Base-by-base conservation (phyloP, 2,888 invertebrate genomes). In the Elmis aenea region DNA sequence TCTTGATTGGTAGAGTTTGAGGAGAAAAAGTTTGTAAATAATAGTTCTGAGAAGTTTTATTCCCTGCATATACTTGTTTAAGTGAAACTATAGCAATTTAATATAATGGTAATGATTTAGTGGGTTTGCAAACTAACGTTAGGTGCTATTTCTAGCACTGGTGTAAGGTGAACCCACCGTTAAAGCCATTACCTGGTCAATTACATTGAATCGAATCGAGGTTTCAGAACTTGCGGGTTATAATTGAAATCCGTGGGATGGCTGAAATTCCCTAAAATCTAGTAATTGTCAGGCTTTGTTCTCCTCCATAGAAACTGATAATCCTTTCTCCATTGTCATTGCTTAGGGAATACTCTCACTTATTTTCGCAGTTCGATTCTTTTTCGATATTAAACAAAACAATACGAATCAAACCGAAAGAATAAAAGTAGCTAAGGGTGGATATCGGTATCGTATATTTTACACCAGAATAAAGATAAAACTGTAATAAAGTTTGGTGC, bases 151-250 rank as follows among this genome's bases (percentile, higher is more conserved):
- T 54, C 57, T 54, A 52, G 46, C 54, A 40, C 33, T 55, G 52
- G 51, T 57, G 59, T 58, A 66, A 64, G 64, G 64, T 64, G 62
- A 64, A 62, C 60, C 62, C 58, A 54, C 62, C 63, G 60, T 57
- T 64, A 59, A 62, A 66, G 60, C 65, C 59, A 65, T 66, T 67
- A 66, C 64, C 64, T 67, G 66, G 66, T 66, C 66, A 66, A 67
- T 66, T 66, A 66, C 66, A 66, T 64, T 59, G 58, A 63, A 63
- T 64, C 61, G 64, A 62, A 66, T 64, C 61, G 63, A 62, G 64
- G 64, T 65, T 65, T 66, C 58, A 59, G 63, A 63, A 59, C 58
- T 59, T 37, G 28, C 53, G 59, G 59, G 59, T 65, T 66, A 67
- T 66, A 66, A 67, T 67, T 66, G 67, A 66, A 67, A 66, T 66